Percentiles rank a stretch among this genome's conserved stretches.
These are phyloP conservation scores for Biston stratarius DNA, from an alignment of 2,888 invertebrate species.

Conservation along the genomic window DNA sequence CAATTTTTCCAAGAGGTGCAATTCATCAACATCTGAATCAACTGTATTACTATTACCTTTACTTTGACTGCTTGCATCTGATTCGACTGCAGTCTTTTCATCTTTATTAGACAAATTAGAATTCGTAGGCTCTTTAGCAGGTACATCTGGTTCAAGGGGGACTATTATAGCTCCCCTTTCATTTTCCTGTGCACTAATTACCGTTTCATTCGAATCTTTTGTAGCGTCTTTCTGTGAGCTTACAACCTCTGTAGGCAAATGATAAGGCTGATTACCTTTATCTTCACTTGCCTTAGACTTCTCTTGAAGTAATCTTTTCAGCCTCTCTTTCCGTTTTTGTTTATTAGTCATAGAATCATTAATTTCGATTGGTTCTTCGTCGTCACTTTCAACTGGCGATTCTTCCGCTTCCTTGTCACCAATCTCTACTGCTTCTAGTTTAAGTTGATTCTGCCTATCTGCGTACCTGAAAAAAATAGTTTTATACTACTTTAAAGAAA, in stretches of 20 bases:
- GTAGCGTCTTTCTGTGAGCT: conserved; percentile 27
- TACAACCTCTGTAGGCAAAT: conserved; percentile 24
- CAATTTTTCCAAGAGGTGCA: conserved; percentile 73
- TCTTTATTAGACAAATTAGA: conserved; percentile 3
- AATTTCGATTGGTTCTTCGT: conserved; percentile 64
- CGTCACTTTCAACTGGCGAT: conserved; percentile 76
- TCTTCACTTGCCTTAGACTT: conserved; percentile 56
- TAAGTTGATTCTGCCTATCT: conserved; percentile 74
- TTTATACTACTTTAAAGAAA: neutral
- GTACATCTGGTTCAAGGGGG: neutral
- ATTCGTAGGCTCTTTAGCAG: neutral
- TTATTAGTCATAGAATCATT: conserved; percentile 60
- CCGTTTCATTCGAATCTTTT: conserved; percentile 15
- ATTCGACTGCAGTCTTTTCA: neutral
- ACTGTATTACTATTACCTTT: conserved; percentile 46
- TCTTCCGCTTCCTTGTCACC: conserved; percentile 81
- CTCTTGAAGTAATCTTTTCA: conserved; percentile 68
- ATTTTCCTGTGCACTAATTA: conserved; percentile 26
- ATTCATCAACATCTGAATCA: conserved; percentile 74
- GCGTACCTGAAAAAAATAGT: conserved; percentile 66
- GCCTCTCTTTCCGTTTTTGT: conserved; percentile 70
- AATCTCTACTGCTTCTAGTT: conserved; percentile 75
- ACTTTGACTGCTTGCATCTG: conserved; percentile 9
- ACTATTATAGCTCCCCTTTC: conserved; percentile 28
- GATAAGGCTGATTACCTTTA: conserved; percentile 43